Evolutionary conservation across 1,140 invertebrate genomes (phyloP).

Genomic region (Drosophila tristis): DNA sequence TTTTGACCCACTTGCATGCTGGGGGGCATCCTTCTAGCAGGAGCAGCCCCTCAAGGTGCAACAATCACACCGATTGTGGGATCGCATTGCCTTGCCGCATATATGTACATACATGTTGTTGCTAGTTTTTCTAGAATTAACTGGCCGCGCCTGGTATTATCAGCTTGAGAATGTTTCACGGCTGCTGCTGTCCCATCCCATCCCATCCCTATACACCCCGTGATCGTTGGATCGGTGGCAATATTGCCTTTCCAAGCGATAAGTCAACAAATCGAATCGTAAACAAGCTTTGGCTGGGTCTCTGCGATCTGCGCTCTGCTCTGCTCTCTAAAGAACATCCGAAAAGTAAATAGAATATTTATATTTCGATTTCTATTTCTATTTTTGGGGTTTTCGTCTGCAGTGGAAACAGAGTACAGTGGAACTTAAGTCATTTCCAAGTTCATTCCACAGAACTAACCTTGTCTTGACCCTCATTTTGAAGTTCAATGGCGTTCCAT

Average conservation of each 20-base stretch:
- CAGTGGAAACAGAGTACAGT: not conserved
- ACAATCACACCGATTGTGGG: not conserved
- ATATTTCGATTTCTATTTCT: slow-evolving; percentile 21
- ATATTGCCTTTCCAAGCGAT: slow-evolving; percentile 47
- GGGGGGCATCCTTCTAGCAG: not conserved
- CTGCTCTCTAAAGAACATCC: slow-evolving; percentile 39
- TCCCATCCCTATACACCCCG: slow-evolving; percentile 2
- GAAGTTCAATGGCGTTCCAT: slow-evolving; percentile 21
- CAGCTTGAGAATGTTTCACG: slow-evolving; percentile 43
- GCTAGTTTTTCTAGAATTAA: slow-evolving; percentile 58
- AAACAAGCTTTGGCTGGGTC: slow-evolving; percentile 26
- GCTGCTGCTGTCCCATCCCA: slow-evolving; percentile 11
- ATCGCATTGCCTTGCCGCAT: not conserved
- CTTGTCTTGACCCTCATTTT: slow-evolving; percentile 54
- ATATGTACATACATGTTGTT: not conserved
- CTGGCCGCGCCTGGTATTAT: slow-evolving; percentile 62
- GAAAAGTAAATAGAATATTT: slow-evolving; percentile 51
- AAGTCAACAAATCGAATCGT: slow-evolving; percentile 60
- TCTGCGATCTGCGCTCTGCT: no score
- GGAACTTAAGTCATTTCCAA: slow-evolving; percentile 4
- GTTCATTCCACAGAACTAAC: slow-evolving; percentile 22
- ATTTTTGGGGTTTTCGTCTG: slow-evolving; percentile 28
- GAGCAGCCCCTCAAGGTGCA: not conserved
- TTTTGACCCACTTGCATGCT: slow-evolving; percentile 10
- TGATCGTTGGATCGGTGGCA: slow-evolving; percentile 1